Evolutionary conservation across 2,888 invertebrate species (phyloP).

Genomic region (Eupithecia insigniata): DNA sequence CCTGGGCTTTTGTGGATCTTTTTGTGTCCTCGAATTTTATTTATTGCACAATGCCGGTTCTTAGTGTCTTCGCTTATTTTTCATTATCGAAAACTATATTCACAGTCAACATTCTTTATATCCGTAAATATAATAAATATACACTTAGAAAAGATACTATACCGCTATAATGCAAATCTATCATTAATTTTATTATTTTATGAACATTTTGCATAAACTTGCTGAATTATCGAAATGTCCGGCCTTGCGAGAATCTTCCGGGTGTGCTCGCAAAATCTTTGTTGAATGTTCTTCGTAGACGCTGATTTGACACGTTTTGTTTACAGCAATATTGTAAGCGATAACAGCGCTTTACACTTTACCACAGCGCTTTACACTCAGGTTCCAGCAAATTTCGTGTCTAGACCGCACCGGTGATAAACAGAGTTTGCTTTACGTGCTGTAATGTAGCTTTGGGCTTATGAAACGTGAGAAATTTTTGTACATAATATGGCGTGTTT

Average conservation of each 20-base stretch:
- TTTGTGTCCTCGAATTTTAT: slow-evolving; percentile 33
- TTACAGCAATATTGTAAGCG: slow-evolving; percentile 22
- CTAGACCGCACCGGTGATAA: slow-evolving; percentile 26
- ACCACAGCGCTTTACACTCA: not conserved
- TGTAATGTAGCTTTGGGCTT: slow-evolving; percentile 1
- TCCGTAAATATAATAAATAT: too few species aligned
- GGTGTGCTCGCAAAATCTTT: slow-evolving; percentile 23
- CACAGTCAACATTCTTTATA: too few species aligned
- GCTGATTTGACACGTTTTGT: slow-evolving; percentile 42
- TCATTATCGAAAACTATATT: too few species aligned
- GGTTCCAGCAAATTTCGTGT: slow-evolving; percentile 17
- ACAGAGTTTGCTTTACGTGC: slow-evolving; percentile 20
- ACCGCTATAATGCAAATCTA: not conserved
- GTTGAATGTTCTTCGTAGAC: slow-evolving; percentile 19
- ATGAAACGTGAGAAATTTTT: slow-evolving; percentile 2
- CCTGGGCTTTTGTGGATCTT: slow-evolving; percentile 36
- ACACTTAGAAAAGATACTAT: not conserved
- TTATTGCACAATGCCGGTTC: not conserved
- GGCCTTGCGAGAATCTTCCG: slow-evolving; percentile 35
- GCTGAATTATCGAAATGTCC: slow-evolving; percentile 22
- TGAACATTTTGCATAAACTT: slow-evolving; percentile 7
- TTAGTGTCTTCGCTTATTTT: too few species aligned
- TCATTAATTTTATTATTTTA: not conserved
- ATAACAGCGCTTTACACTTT: not conserved
- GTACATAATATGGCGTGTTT: too few species aligned